Percentiles rank a stretch among this genome's conserved stretches.
Evolutionary conservation across 2,113 vertebrate species (phyloP).

Genomic region (Mirza zaza): DNA sequence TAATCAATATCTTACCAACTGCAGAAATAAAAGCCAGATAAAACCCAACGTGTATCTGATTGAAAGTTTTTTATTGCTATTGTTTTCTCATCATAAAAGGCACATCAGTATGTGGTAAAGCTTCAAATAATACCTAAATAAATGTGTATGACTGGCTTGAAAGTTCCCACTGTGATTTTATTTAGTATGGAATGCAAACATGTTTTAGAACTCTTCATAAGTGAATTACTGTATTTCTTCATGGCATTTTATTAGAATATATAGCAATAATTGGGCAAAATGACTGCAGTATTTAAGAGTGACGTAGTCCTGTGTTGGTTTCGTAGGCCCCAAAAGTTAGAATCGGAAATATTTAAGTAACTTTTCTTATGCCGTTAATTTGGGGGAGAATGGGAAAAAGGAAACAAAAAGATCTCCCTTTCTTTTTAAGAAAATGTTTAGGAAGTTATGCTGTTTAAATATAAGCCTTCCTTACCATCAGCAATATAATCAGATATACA

Average conservation of each 20-base stretch:
- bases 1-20: background rate
- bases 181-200: background rate
- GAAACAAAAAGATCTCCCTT: background rate
- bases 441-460: background rate
- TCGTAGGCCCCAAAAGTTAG: background rate
- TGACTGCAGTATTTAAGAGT: background rate
- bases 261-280: background rate
- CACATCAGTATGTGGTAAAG: background rate
- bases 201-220: background rate
- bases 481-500: background rate
- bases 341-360: background rate
- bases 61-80: background rate
- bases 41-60: background rate
- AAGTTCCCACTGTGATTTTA: background rate
- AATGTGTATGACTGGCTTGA: background rate
- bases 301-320: background rate
- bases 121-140: background rate
- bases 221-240: background rate
- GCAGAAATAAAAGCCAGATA: background rate
- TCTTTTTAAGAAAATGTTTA: background rate
- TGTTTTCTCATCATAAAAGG: background rate
- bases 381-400: background rate
- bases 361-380: background rate
- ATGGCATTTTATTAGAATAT: background rate
- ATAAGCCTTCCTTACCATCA: background rate